phyloP scores from a whole-genome alignment of 2,113 vertebrate genomes.

The Hylia prasina region DNA sequence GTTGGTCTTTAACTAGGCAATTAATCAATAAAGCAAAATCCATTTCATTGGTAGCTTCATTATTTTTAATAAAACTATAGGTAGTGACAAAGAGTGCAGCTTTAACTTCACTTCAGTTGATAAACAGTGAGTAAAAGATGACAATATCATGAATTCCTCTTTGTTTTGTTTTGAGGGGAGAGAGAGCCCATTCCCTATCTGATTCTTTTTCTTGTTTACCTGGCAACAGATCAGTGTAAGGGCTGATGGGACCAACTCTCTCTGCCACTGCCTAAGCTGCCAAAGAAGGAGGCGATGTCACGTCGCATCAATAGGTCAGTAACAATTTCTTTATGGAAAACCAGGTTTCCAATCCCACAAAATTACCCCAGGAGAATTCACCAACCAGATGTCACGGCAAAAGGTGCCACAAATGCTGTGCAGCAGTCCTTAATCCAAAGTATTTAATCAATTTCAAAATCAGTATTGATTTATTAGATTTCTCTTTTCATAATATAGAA shows the following conservation, averaged over 20 bases:
- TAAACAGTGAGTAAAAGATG: background rate
- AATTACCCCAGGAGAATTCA: background rate
- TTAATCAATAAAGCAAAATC: background rate
- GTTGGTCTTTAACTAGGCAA: background rate
- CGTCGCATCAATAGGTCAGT: background rate
- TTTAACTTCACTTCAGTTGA: background rate
- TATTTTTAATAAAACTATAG: background rate
- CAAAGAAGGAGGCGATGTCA: background rate
- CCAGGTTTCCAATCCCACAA: background rate
- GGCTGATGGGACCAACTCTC: background rate
- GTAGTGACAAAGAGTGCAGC: background rate
- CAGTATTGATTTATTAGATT: background rate
- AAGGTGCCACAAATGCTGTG: background rate
- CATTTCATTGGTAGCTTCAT: background rate
- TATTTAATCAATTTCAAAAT: conserved; percentile 1
- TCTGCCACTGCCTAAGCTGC: background rate
- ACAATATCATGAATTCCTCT: background rate
- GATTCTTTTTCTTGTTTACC: background rate
- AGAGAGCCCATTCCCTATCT: background rate
- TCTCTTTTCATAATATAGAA: background rate
- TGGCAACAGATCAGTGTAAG: background rate
- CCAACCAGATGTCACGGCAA: background rate
- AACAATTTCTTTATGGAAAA: conserved; percentile 21
- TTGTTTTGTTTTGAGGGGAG: background rate
- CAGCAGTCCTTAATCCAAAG: background rate